Base-by-base conservation (phyloP, 2,888 invertebrate genomes). In the Lepidocyrtoides sp. region DNA sequence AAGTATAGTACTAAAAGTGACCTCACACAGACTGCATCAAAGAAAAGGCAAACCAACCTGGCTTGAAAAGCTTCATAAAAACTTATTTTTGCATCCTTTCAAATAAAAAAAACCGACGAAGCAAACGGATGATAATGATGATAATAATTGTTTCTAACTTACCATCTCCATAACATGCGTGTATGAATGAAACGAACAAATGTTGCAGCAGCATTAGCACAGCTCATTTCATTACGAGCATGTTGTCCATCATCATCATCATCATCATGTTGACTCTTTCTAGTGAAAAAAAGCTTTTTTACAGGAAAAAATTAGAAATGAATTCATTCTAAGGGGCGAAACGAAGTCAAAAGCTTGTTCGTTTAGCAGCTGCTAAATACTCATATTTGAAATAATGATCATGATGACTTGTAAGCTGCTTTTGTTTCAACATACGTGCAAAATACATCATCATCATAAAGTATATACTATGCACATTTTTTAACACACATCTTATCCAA, bases 71-170 rank as follows among this genome's bases (percentile, higher is more conserved):
- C 72, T 29, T 66, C 87, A 87, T 79, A 87, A 87, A 87, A 87
- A 87, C 87, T 87, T 72, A 87, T 77, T 79, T 77, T 66, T 57
- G 79, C 66, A 87, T 87, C 87, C 87, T 86, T 72, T 86, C n/a
- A n/a, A 54, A 10, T 0, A 29, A 26, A 72, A 72, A 51, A 84
- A 84, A 54, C 26, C 12, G 17, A 17, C 8, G n/a, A 72, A 66
- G 32, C 1, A 84, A 51, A 41, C 5, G 41, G 26, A 20, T 36
- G 69, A 29, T n/a, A n/a, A n/a, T 29, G 32, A 66, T 32, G 12
- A n/a, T 14, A 63, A 17, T 17, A 5, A 57, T 2, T 60, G 17
- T 8, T 60, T 2, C 1, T 17, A 0, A 5, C 2, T 20, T 66
- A 17, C 66, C 23, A 66, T 66, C 66, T 36, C 3, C 8, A 29